These are phyloP conservation scores for Stigmatopora argus DNA, from an alignment of 2,113 vertebrate species.

Conservation along the genomic window DNA sequence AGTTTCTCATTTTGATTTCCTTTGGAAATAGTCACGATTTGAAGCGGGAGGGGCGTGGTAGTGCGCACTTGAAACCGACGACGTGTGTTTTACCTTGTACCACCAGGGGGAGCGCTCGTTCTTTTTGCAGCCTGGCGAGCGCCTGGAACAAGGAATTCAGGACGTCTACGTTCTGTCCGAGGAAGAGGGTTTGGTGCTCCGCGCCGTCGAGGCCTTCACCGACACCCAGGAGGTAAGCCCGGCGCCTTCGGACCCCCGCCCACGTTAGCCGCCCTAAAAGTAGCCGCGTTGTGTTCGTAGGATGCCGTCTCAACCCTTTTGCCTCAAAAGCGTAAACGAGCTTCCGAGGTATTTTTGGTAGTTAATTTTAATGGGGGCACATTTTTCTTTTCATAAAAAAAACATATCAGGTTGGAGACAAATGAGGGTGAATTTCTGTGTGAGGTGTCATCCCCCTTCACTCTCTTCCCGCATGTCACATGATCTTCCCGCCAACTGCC, in stretches of 20 bases:
- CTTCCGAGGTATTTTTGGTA: constrained; percentile 1
- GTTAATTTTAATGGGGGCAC: background rate
- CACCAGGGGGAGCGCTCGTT: constrained; percentile 84
- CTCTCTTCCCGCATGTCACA: constrained; percentile 5
- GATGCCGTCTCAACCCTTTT: background rate
- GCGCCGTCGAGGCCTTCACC: constrained; percentile 75
- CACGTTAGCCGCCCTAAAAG: background rate
- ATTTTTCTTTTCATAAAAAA: background rate
- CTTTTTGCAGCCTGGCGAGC: constrained; percentile 82
- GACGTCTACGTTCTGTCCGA: constrained; percentile 81
- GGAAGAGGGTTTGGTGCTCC: constrained; percentile 82
- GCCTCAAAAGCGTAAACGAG: constrained; percentile 4
- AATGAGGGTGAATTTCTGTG: background rate
- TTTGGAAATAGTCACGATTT: too few species aligned
- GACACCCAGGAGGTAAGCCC: constrained; percentile 60
- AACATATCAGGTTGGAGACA: background rate
- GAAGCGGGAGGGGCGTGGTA: too few species aligned
- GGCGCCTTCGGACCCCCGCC: background rate
- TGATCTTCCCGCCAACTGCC: background rate
- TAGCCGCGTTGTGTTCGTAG: background rate
- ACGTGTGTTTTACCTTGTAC: background rate
- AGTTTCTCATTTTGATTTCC: too few species aligned
- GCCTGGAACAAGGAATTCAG: constrained; percentile 79
- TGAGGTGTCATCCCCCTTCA: background rate
- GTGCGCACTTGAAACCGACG: too few species aligned